Evolutionary conservation across 2,888 invertebrate species (phyloP), one percentile per base, ranked within the genome.

Genomic region (Cheilosia scutellata): DNA sequence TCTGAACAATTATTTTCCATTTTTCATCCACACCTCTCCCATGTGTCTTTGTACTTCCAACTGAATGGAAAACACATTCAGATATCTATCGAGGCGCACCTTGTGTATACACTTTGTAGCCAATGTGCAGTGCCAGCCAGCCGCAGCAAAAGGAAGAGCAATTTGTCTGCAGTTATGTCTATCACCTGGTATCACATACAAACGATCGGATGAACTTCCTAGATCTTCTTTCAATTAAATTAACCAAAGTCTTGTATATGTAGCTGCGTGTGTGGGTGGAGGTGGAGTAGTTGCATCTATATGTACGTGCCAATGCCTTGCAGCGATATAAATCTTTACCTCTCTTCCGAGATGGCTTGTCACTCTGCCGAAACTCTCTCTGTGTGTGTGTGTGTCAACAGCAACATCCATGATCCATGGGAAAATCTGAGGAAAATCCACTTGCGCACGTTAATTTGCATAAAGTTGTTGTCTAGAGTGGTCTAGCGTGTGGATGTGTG

Each of bases 201-300:
- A 62, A 47, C 76, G 84, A 86, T 80, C 86, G 80, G 71, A 68
- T 72, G 71, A 86, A 86, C 86, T 86, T 86, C 86, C 86, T 86
- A 86, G 86, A 86, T 86, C 82, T 65, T 76, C 76, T 82, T 86
- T 86, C 86, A 86, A 86, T 86, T 86, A 82, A 86, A 82, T 86
- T 82, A 76, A 76, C 42, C 58, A 76, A 76, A 60, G 27, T 20
- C 66, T 82, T 72, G 33, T 42, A 42, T 42, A 13, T 5, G n/a
- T 42, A 47, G 25, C 55, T 72, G 51, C 66, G 76, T 62, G 78
- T 83, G 82, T 80, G 71, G 80, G 86, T 72, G 79, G 75, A 53
- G 74, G 63, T 78, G 62, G 60, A 57, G 62, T 49, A 57, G 62
- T 49, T 49, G 44, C 42, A 65, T 58, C 65, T 51, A 33, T 65